These are phyloP conservation scores for Chaetodon trifasciatus DNA, from an alignment of 2,797 vertebrate genomes.

Conservation along the genomic window DNA sequence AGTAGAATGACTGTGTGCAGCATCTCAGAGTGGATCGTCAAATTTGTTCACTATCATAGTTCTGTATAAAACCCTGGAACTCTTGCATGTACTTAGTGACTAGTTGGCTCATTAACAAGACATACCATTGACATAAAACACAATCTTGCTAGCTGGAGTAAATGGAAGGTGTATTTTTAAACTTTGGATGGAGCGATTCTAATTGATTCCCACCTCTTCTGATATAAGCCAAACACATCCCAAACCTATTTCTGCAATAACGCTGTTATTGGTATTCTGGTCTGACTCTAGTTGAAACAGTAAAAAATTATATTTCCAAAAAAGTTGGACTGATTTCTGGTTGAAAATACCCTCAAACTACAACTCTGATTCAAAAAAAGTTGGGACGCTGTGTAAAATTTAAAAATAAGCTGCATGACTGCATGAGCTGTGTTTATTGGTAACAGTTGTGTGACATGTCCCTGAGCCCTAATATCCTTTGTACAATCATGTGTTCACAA, in stretches of 20 bases:
- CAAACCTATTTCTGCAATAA: neutral
- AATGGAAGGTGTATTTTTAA: too few relatives aligned
- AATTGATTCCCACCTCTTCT: neutral
- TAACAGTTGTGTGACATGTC: too few relatives aligned
- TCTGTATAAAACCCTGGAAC: neutral
- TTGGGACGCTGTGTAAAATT: too few relatives aligned
- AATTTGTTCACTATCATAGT: neutral
- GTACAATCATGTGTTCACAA: too few relatives aligned
- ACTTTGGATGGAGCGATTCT: neutral
- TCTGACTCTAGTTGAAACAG: neutral
- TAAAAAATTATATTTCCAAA: neutral
- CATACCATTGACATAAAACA: neutral
- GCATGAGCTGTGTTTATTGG: neutral
- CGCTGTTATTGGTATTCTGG: neutral
- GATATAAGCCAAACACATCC: neutral
- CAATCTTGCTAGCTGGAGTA: neutral
- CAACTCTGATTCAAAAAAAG: too few relatives aligned
- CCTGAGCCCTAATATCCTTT: too few relatives aligned
- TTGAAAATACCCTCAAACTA: neutral
- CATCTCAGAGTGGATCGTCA: neutral
- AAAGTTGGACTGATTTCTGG: neutral
- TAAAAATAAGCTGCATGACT: too few relatives aligned
- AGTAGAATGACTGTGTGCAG: neutral
- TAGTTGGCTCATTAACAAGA: neutral
- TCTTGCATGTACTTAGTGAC: neutral